Percentiles rank a stretch among this genome's conserved stretches.
phyloP scores from a whole-genome alignment of 1,140 invertebrate species.

The Gryllus bimaculatus region DNA sequence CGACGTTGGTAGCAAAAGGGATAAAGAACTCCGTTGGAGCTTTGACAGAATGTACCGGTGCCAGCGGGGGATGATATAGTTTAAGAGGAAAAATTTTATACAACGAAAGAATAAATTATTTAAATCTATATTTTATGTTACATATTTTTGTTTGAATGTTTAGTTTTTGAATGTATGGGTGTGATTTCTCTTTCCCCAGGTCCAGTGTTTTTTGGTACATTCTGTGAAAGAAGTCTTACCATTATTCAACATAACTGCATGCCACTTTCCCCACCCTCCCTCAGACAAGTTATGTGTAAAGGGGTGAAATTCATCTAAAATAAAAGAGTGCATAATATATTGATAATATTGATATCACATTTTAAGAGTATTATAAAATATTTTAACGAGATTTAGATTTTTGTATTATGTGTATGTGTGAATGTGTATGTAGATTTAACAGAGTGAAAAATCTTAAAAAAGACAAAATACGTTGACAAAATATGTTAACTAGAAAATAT shows the following conservation, averaged over 20 bases:
- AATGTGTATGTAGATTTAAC: slow-evolving; percentile 18
- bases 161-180: slow-evolving; percentile 26
- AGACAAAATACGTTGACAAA: slow-evolving; percentile 17
- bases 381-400: slow-evolving; percentile 26
- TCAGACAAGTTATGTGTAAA: slow-evolving; percentile 15
- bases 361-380: slow-evolving; percentile 25
- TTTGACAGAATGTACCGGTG: slow-evolving; percentile 17
- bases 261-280: slow-evolving; percentile 15
- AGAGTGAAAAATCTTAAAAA: slow-evolving; percentile 18
- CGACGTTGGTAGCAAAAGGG: slow-evolving; percentile 9
- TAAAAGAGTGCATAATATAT: slow-evolving; percentile 24
- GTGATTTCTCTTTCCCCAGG: slow-evolving; percentile 24
- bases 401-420: slow-evolving; percentile 25
- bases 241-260: slow-evolving; percentile 18
- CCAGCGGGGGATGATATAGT: slow-evolving; percentile 12
- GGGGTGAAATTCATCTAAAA: slow-evolving; percentile 19
- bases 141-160: slow-evolving; percentile 25
- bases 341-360: slow-evolving; percentile 23
- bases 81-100: slow-evolving; percentile 23
- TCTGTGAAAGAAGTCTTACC: slow-evolving; percentile 23
- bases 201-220: slow-evolving; percentile 24
- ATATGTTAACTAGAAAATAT: slow-evolving; percentile 19
- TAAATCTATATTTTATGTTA: slow-evolving; percentile 24
- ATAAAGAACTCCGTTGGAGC: slow-evolving; percentile 9
- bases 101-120: slow-evolving; percentile 25